Evolutionary conservation across 2,888 invertebrate genomes (phyloP).

Genomic region (Drosophila multiciliata): DNA sequence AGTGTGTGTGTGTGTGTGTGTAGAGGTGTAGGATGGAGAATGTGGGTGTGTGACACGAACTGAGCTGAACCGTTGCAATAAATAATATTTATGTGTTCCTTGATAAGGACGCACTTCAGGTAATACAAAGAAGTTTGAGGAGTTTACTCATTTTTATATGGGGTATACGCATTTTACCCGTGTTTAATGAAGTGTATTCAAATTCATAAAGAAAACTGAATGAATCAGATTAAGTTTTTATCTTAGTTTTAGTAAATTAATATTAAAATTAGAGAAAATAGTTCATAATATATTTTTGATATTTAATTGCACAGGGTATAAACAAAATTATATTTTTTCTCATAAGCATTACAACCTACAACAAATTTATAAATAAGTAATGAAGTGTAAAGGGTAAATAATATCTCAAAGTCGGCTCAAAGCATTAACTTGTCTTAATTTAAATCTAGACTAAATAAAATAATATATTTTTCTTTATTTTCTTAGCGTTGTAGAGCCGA

Average conservation of each 20-base stretch:
- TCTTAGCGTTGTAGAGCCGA: background rate
- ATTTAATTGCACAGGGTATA: background rate
- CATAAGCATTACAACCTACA: background rate
- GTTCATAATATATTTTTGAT: background rate
- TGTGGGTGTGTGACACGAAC: background rate
- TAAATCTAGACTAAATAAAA: background rate
- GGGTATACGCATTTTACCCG: conserved; percentile 1
- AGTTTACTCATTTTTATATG: conserved; percentile 1
- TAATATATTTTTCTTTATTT: background rate
- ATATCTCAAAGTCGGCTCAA: background rate
- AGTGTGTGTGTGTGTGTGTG: too few species aligned
- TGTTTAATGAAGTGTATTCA: background rate
- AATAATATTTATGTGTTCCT: conserved; percentile 71
- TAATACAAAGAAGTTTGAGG: conserved; percentile 45
- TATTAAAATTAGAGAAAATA: background rate
- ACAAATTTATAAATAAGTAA: background rate
- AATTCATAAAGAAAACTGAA: background rate
- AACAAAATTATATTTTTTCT: background rate
- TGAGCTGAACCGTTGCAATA: conserved; percentile 46
- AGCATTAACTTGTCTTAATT: background rate
- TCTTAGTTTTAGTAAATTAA: background rate
- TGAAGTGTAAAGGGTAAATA: background rate
- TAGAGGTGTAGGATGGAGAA: background rate
- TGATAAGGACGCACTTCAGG: conserved; percentile 66
- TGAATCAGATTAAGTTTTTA: background rate